phyloP scores from a whole-genome alignment of 1,140 invertebrate species.

The Diachasmimorpha longicaudata region DNA sequence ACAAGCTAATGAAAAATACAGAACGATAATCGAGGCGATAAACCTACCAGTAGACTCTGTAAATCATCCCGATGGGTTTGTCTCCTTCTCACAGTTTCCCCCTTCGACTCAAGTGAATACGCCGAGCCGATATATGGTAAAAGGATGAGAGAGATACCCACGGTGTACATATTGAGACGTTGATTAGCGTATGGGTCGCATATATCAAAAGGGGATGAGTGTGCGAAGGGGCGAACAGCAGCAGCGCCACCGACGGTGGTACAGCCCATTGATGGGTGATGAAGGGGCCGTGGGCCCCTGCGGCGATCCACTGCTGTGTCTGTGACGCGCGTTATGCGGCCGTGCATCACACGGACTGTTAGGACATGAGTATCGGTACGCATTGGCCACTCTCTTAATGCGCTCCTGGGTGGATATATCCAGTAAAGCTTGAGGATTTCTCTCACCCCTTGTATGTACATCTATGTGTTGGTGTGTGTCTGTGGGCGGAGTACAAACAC shows the following conservation, averaged over 20 bases:
- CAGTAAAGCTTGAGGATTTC: not conserved
- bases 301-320: slow-evolving; percentile 37
- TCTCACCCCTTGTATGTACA: not conserved
- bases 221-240: not conserved
- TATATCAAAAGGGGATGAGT: not conserved
- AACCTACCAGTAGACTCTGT: not conserved
- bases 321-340: slow-evolving; percentile 40
- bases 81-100: not conserved
- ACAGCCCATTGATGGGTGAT: slow-evolving; percentile 44
- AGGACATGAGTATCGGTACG: not conserved
- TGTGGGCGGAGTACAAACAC: not conserved
- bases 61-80: not conserved
- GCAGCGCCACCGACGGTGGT: not conserved
- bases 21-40: not conserved
- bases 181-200: slow-evolving; percentile 42
- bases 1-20: not conserved
- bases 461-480: too few relatives aligned
- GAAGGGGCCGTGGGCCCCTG: slow-evolving; percentile 48
- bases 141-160: slow-evolving; percentile 1
- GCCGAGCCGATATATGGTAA: not conserved
- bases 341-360: slow-evolving; percentile 32
- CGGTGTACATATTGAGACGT: slow-evolving; percentile 49
- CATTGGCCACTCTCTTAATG: not conserved
- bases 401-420: not conserved
- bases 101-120: not conserved